Evolutionary conservation across 2,888 invertebrate species (phyloP), one percentile per base, ranked within the genome.

Genomic region (Kryphioiulus occultus): DNA sequence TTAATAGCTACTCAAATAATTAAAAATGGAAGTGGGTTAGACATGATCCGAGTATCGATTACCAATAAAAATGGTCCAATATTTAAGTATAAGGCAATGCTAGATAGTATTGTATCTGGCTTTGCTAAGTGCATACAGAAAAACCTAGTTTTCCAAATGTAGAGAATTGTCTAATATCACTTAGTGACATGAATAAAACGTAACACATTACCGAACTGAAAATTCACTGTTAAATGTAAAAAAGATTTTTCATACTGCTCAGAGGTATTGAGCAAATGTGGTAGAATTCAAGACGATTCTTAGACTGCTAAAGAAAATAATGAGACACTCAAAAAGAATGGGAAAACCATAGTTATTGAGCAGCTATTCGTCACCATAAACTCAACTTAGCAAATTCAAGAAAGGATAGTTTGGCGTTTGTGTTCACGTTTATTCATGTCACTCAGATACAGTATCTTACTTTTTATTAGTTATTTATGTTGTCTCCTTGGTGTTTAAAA

Each of bases 41-140:
- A 68, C 68, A 68, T 68, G n/a, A 68, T 68, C 9, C 0, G 68
- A 22, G 26, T 68, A 68, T 68, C 26, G 68, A 68, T 68, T 68
- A 68, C 68, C 68, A 68, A 68, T 68, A 68, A 68, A 26, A 68
- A 68, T 68, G 68, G 68, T 26, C 68, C 68, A 68, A 68, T 68
- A 26, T 68, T 68, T 22, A 68, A 22, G 39, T 9, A 10, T 68
- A 68, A 68, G 68, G 68, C 68, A 68, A 68, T 68, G 68, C 68
- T 68, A 68, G 26, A 68, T 68, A 68, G 10, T 10, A 3, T 68
- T 26, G 22, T 26, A 26, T 68, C 68, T 68, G 68, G 68, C 68
- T 59, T 68, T 68, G 68, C 68, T 68, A 4, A 26, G 26, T 68
- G 26, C 68, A 26, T 26, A 22, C 59, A 59, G 22, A 59, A 59